Evolutionary conservation across 2,888 invertebrate species (phyloP), one percentile per base, ranked within the genome.

Genomic region (Melipona bicolor): DNA sequence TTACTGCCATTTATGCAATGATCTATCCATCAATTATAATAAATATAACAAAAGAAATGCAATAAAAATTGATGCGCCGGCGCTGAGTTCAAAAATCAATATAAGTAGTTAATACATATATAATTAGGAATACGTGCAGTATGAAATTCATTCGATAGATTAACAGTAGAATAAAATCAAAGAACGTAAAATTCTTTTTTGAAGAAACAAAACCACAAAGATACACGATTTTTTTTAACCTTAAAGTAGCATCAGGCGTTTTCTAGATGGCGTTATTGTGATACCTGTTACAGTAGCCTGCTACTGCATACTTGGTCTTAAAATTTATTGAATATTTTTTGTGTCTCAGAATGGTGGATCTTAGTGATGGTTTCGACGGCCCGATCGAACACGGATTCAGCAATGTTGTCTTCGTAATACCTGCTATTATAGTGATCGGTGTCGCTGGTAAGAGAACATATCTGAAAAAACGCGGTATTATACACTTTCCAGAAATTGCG

Each of bases 371-470:
- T 70, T 96, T 97, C 82, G 97, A 97, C 90, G 97, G 97, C 13
- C 97, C 97, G 0, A 96, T 97, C 92, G 97, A 98, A 94, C 97
- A 98, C 95, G 97, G 97, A 89, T 98, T 98, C 95, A 97, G 98
- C 87, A 98, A 98, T 95, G 95, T 96, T 65, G 97, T 98, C 89
- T 98, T 98, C 94, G 97, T 98, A 90, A 93, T 98, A 91, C 98
- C 98, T 89, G 98, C 97, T 74, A 96, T 98, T 89, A 96, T 98
- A 88, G 97, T 98, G 90, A 95, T 97, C 89, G 96, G 97, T 89
- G 95, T 98, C 93, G 96, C 97, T 95, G 97, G 98, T 98, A 95
- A 96, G 96, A 84, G 69, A 36, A 75, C 3, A 27, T 52, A 11
- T 32, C 24, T 50, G 24, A 67, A 69, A 62, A 73, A 73, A 56